Evolutionary conservation across 2,797 vertebrate species (phyloP).

Genomic region (Mastacembelus armatus): DNA sequence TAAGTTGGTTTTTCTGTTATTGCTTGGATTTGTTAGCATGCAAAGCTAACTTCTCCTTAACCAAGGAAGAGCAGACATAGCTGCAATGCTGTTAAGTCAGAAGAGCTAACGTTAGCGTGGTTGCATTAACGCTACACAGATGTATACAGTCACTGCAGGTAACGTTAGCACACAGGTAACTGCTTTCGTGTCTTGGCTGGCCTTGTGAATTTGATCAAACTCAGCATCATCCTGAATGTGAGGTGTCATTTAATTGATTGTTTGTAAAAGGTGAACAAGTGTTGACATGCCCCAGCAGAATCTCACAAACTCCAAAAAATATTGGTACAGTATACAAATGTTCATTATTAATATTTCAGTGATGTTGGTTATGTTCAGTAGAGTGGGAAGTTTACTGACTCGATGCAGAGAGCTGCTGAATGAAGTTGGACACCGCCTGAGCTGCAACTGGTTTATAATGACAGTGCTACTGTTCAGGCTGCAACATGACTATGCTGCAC

Average conservation of each 20-base stretch:
- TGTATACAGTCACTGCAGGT: neutral
- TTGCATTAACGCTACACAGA: constrained; percentile 6
- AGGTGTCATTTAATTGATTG: too few relatives aligned
- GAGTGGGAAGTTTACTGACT: neutral
- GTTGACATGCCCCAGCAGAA: neutral
- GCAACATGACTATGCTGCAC: constrained; percentile 68
- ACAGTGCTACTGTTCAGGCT: constrained; percentile 60
- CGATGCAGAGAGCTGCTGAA: constrained; percentile 21
- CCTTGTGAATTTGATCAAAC: neutral
- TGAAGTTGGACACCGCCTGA: constrained; percentile 30
- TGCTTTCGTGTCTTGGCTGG: neutral
- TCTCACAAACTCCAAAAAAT: neutral
- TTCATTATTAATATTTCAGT: neutral
- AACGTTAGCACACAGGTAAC: neutral
- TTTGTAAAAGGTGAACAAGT: too few relatives aligned
- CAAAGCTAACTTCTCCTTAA: constrained; percentile 38
- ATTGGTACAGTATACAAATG: neutral
- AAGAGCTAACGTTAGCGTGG: constrained; percentile 34
- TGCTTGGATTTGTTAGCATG: constrained; percentile 15
- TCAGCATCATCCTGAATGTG: neutral
- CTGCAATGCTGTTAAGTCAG: constrained; percentile 49
- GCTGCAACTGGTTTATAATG: constrained; percentile 46
- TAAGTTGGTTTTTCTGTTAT: neutral
- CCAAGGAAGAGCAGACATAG: constrained; percentile 21
- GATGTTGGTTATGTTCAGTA: neutral